Evolutionary conservation across 1,140 invertebrate species (phyloP).

Genomic region (Atopsyche davidsoni): DNA sequence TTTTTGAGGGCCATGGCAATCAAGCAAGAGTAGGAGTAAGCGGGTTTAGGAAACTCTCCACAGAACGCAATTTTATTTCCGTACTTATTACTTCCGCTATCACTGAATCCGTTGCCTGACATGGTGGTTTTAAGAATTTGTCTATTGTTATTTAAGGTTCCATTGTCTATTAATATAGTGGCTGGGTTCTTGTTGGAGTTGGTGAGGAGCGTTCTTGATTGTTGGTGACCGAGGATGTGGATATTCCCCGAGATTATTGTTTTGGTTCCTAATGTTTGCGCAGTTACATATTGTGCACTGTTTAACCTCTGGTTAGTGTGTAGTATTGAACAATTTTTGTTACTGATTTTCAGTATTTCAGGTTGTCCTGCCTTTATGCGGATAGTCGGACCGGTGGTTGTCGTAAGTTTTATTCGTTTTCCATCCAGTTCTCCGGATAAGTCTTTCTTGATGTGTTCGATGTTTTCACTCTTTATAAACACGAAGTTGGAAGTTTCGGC

Average conservation of each 20-base stretch:
- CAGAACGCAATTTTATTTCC: conserved; percentile 46
- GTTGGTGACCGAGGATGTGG: conserved; percentile 46
- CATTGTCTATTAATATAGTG: conserved; percentile 48
- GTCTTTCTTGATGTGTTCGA: conserved; percentile 52
- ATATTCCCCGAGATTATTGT: conserved; percentile 50
- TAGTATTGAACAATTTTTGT: conserved; percentile 46
- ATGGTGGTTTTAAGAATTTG: conserved; percentile 46
- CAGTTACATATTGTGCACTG: conserved; percentile 34
- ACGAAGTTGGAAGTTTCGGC: conserved; percentile 42
- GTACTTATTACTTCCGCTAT: conserved; percentile 45
- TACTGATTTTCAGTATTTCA: conserved; percentile 44
- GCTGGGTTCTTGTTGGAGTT: conserved; percentile 45
- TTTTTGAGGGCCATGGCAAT: conserved; percentile 98
- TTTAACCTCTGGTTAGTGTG: conserved; percentile 38
- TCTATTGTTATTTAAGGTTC: conserved; percentile 42
- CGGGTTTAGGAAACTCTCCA: conserved; percentile 87
- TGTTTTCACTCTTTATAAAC: conserved; percentile 43
- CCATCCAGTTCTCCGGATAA: conserved; percentile 46
- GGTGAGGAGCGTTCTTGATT: conserved; percentile 48
- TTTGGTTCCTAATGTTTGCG: conserved; percentile 43
- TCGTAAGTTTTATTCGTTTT: conserved; percentile 33
- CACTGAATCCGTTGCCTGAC: conserved; percentile 37
- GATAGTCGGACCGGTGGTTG: conserved; percentile 33
- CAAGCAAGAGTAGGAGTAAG: conserved; percentile 95
- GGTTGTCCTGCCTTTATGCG: conserved; percentile 42